Percentiles rank a stretch among this genome's conserved stretches.
Evolutionary conservation across 2,113 vertebrate species (phyloP).

Genomic region (Zosterops pallidus): DNA sequence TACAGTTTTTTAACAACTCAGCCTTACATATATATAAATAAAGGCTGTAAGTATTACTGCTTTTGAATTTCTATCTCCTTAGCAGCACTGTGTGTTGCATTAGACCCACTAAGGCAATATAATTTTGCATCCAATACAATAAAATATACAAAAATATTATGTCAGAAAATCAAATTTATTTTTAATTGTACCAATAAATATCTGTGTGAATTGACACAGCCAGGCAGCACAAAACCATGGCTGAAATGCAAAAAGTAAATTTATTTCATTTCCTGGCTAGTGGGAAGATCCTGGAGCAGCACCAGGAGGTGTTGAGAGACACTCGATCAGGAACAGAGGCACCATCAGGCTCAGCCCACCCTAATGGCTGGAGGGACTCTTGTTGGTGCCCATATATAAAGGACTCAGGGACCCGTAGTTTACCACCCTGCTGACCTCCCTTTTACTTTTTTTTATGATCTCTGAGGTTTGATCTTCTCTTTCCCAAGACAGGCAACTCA

Average conservation of each 20-base stretch:
- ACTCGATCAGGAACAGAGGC: not conserved
- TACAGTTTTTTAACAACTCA: not conserved
- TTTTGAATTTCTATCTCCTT: not conserved
- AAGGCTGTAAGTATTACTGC: not conserved
- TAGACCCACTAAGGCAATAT: not conserved
- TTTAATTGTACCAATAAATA: not conserved
- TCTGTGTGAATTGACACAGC: not conserved
- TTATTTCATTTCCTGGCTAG: not conserved
- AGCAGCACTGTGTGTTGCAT: not conserved
- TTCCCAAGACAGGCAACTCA: not conserved
- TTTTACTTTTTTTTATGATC: not conserved
- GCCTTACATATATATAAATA: not conserved
- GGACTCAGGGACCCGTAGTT: not conserved
- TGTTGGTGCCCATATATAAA: not conserved
- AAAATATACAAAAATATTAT: not conserved
- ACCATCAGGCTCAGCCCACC: fast-evolving
- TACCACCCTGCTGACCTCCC: not conserved
- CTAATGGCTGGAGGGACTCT: fast-evolving
- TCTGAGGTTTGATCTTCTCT: not conserved
- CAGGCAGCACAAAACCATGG: not conserved
- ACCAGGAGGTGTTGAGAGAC: not conserved
- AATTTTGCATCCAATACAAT: not conserved
- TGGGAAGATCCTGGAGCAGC: not conserved
- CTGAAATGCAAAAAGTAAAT: not conserved
- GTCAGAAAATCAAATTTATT: not conserved